phyloP scores from a whole-genome alignment of 1,140 invertebrate genomes.

The Acromyrmex charruanus region DNA sequence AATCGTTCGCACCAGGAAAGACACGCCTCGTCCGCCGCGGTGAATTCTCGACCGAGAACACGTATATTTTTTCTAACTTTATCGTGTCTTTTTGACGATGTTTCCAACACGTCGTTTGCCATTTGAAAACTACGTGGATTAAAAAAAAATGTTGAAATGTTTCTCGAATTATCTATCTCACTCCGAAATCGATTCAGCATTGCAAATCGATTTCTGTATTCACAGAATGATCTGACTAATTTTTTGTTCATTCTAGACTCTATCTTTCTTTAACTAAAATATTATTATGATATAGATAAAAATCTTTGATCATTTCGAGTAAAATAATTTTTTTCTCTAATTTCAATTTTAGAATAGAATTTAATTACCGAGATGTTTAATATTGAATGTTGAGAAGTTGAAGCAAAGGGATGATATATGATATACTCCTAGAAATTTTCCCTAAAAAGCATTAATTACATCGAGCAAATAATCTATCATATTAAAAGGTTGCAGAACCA shows the following conservation, averaged over 20 bases:
- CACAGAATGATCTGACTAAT: neutral
- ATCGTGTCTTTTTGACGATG: neutral
- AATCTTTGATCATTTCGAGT: neutral
- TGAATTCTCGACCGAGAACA: constrained; percentile 25
- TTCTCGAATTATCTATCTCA: neutral
- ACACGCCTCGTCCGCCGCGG: constrained; percentile 10
- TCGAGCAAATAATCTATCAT: constrained; percentile 11
- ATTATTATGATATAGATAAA: neutral
- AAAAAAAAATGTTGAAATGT: neutral
- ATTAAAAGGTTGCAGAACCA: neutral
- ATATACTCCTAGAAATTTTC: neutral
- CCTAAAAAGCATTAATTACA: neutral
- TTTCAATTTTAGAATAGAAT: neutral
- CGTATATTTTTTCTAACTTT: constrained; percentile 9
- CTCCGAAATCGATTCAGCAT: neutral
- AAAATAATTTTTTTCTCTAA: neutral
- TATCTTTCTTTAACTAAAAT: neutral
- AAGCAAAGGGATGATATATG: neutral
- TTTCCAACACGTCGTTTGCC: neutral
- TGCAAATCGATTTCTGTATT: neutral
- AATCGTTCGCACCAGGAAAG: constrained; percentile 26
- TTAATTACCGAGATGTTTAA: neutral
- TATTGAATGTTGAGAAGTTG: neutral
- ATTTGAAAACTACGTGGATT: neutral
- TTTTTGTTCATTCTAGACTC: neutral